These are phyloP conservation scores for Lepisosteus oculatus DNA, from an alignment of 2,113 vertebrate species.

Conservation along the genomic window DNA sequence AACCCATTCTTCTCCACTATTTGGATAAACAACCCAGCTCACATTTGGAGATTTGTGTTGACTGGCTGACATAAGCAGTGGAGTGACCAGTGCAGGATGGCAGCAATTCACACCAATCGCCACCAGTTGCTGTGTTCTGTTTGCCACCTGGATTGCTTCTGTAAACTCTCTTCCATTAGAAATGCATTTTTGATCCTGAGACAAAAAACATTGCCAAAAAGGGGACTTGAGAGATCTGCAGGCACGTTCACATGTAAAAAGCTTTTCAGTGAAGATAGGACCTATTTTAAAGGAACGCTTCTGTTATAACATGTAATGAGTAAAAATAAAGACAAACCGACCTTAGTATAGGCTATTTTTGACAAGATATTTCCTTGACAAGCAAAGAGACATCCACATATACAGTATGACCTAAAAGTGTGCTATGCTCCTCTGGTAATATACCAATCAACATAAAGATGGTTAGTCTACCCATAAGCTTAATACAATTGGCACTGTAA, in stretches of 20 bases:
- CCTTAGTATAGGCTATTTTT: too few species aligned
- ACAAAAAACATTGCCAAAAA: background rate
- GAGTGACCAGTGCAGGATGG: slow-evolving; percentile 53
- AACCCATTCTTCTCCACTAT: slow-evolving; percentile 71
- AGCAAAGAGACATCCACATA: too few species aligned
- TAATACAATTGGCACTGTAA: background rate
- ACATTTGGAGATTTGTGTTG: slow-evolving; percentile 36
- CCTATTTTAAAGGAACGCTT: too few species aligned
- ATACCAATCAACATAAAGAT: too few species aligned
- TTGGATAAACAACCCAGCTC: slow-evolving; percentile 74
- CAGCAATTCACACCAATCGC: slow-evolving; percentile 76
- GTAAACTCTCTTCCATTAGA: slow-evolving; percentile 62
- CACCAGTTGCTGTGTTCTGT: slow-evolving; percentile 56
- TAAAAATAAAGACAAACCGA: too few species aligned
- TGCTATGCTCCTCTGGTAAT: too few species aligned
- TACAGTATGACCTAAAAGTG: too few species aligned
- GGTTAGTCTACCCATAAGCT: background rate
- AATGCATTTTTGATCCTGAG: slow-evolving; percentile 55
- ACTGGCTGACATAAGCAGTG: slow-evolving; percentile 55
- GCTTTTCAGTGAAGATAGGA: too few species aligned
- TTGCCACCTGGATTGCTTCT: slow-evolving; percentile 51
- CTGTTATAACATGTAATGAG: too few species aligned
- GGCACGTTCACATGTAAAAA: too few species aligned
- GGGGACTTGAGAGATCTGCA: too few species aligned
- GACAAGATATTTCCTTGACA: too few species aligned